Percentiles rank a stretch among this genome's conserved stretches.
Conservation (phyloP, 1,140 invertebrate species). For the Leptoteleia sp. region DNA sequence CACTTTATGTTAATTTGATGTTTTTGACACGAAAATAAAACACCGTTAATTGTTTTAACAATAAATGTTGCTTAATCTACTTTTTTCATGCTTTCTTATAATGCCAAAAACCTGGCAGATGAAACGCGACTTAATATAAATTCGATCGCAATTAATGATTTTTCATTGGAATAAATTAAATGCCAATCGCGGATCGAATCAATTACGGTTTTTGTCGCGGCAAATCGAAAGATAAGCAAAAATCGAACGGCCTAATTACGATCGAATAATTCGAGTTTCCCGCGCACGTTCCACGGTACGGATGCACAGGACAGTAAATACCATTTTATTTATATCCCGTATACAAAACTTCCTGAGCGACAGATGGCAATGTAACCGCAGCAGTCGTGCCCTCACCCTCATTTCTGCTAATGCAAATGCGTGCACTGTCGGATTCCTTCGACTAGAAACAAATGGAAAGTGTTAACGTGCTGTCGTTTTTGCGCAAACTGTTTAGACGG, state of each 20-base stretch:
- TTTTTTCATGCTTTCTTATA: too few relatives aligned
- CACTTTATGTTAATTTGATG: too few relatives aligned
- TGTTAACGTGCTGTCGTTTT: slow-evolving; percentile 26
- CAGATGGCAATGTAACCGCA: slow-evolving; percentile 62
- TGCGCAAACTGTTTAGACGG: slow-evolving; percentile 13
- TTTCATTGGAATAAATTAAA: slow-evolving; percentile 29
- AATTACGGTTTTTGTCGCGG: slow-evolving; percentile 30
- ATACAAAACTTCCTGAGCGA: slow-evolving; percentile 61
- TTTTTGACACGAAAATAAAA: too few relatives aligned
- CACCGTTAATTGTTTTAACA: too few relatives aligned
- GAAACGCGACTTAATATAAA: not conserved
- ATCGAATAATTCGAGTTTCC: slow-evolving; percentile 54
- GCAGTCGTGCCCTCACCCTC: slow-evolving; percentile 52
- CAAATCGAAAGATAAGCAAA: slow-evolving; percentile 43
- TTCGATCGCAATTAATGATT: slow-evolving; percentile 18
- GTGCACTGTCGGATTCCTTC: slow-evolving; percentile 52
- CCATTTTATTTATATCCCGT: slow-evolving; percentile 62
- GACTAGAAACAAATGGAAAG: slow-evolving; percentile 48
- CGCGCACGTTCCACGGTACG: not conserved
- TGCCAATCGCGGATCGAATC: slow-evolving; percentile 13
- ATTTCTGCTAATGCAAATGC: slow-evolving; percentile 55
- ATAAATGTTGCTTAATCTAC: too few relatives aligned
- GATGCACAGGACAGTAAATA: slow-evolving; percentile 34
- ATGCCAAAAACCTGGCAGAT: too few relatives aligned
- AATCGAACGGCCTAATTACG: slow-evolving; percentile 59